Base-by-base conservation (phyloP, 2,113 vertebrate genomes). In the Montifringilla adamsi region DNA sequence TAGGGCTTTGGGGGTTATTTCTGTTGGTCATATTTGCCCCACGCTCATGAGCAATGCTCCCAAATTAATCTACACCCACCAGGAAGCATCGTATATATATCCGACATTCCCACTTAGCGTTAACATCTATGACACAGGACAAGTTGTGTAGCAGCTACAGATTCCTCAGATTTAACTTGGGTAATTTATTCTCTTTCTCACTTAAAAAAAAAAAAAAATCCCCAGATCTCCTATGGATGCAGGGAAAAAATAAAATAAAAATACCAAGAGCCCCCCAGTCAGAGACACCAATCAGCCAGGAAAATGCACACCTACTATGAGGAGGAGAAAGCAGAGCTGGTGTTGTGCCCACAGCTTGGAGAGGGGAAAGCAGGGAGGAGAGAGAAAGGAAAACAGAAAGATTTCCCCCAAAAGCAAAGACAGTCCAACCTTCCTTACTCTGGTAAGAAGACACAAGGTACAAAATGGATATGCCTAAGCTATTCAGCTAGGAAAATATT, bases 251-350 rank as follows among this genome's bases (percentile, higher is more conserved):
- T 35, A 39, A 47, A 46, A 63, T 26, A 39, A 66, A 84, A 84
- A 74, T 78, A 78, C 85, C 79, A 75, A 60, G 33, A 95, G 58
- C 52, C 18, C 39, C 92, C 91, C 83, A 95, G 69, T 90, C 96
- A 97, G 96, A 98, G 94, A 97, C 86, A 97, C 97, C 98, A 97
- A 96, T 96, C 96, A 98, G 98, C 97, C 98, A 97, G 87, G 96
- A 93, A 97, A 97, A 98, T 64, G 96, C 93, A 95, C 97, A 96
- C 97, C 97, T 98, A 94, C 95, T 91, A 96, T 6, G 52, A 96
- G 93, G 92, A 93, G 93, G 90, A 95, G 90, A 94, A 89, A 95
- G 91, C 93, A 95, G 78, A 98, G 96, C 73, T 95, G 97, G 96
- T 96, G 69, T 56, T 72, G 89, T 92, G 95, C 98, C 96, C 97